phyloP scores from a whole-genome alignment of 2,113 vertebrate species.

The Ahaetulla prasina region DNA sequence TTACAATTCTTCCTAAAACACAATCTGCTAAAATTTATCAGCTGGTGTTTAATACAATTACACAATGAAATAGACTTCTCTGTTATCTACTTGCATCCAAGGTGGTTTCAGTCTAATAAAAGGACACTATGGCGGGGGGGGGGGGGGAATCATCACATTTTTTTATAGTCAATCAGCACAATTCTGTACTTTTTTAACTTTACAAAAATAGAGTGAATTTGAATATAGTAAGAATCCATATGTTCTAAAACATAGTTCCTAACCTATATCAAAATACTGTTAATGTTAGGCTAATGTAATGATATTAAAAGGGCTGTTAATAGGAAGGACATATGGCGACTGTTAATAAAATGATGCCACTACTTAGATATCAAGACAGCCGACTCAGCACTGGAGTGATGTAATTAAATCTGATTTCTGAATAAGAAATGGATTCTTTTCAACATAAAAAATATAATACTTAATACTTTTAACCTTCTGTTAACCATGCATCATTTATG shows the following conservation, averaged over 20 bases:
- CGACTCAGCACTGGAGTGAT: background rate
- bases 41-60: constrained; percentile 41
- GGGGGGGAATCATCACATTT: constrained; percentile 6
- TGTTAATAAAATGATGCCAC: background rate
- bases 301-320: background rate
- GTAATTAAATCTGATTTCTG: background rate
- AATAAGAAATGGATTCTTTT: constrained; percentile 22
- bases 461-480: background rate
- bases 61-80: constrained; percentile 29
- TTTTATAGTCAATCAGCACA: background rate
- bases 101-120: background rate
- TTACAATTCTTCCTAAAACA: constrained; percentile 41
- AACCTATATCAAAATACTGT: background rate
- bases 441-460: background rate
- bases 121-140: constrained; percentile 19
- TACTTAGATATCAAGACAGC: background rate
- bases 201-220: background rate
- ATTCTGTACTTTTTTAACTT: background rate
- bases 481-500: background rate
- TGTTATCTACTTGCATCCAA: constrained; percentile 6
- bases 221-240: background rate
- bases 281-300: background rate
- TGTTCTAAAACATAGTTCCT: background rate
- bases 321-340: background rate
- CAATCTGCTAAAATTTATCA: constrained; percentile 29